These are phyloP conservation scores for Pyralis farinalis DNA, from an alignment of 2,888 invertebrate species.

Conservation along the genomic window DNA sequence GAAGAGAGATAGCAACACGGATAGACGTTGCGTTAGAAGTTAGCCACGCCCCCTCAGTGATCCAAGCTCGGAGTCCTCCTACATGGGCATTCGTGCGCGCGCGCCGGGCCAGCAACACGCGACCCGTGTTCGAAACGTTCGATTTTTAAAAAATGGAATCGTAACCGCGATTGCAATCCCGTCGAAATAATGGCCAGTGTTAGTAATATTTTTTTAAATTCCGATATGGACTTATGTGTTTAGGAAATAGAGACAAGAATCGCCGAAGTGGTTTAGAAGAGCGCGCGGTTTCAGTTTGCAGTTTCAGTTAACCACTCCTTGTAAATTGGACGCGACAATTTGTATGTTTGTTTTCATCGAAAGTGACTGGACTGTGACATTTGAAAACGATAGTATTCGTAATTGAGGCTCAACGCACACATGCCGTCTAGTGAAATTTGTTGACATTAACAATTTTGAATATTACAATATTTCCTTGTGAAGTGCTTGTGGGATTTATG, in stretches of 20 bases:
- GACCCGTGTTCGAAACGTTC: constrained; percentile 33
- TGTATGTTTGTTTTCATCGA: constrained; percentile 55
- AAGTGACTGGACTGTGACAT: constrained; percentile 71
- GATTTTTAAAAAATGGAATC: constrained; percentile 49
- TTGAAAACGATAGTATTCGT: constrained; percentile 58
- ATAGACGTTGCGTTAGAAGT: constrained; percentile 75
- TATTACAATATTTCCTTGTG: constrained; percentile 42
- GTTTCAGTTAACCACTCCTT: constrained; percentile 56
- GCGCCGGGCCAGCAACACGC: constrained; percentile 67
- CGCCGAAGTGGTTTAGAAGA: constrained; percentile 38
- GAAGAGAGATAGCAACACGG: constrained; percentile 47
- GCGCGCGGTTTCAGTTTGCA: constrained; percentile 52
- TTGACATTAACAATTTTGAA: constrained; percentile 44
- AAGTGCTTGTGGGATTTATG: constrained; percentile 66
- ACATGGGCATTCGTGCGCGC: constrained; percentile 75
- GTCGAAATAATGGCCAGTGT: constrained; percentile 42
- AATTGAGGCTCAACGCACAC: constrained; percentile 47
- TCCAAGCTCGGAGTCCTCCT: constrained; percentile 67
- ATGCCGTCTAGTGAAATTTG: constrained; percentile 44
- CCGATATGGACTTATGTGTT: constrained; percentile 11
- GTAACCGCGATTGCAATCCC: constrained; percentile 47
- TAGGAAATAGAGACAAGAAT: constrained; percentile 24
- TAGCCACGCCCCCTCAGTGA: constrained; percentile 64
- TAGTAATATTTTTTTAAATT: constrained; percentile 23
- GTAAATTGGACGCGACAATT: constrained; percentile 47